phyloP scores from a whole-genome alignment of 2,113 vertebrate genomes.

The Eurystomus gularis region DNA sequence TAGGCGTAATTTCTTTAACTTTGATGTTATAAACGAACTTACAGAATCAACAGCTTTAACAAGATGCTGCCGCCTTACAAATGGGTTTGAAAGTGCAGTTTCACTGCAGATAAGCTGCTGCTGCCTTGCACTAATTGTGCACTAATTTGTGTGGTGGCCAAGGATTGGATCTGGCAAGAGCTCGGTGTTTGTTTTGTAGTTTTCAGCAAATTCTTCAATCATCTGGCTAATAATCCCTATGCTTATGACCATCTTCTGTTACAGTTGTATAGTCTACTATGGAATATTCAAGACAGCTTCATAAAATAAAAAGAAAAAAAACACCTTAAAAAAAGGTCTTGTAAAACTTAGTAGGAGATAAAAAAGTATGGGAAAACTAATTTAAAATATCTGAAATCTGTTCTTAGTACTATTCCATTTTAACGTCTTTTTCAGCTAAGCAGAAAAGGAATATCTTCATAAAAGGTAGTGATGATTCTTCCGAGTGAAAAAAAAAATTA shows the following conservation, averaged over 20 bases:
- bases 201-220: neutral
- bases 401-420: neutral
- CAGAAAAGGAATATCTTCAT: neutral
- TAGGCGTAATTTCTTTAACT: neutral
- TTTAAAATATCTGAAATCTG: neutral
- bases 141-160: neutral
- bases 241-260: neutral
- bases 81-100: neutral
- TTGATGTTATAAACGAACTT: neutral
- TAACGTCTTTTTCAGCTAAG: neutral
- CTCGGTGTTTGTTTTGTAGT: neutral
- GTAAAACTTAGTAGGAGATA: neutral
- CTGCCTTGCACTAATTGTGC: neutral
- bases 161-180: neutral
- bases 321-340: neutral
- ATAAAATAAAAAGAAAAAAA: neutral
- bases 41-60: neutral
- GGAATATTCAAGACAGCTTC: neutral
- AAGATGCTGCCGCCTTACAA: neutral
- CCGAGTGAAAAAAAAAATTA: neutral
- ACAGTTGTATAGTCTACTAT: neutral
- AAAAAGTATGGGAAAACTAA: neutral
- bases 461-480: neutral
- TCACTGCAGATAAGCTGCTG: neutral
- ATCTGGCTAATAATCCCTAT: neutral